Evolutionary conservation across 2,888 invertebrate species (phyloP).

Genomic region (Apotomis capreana): DNA sequence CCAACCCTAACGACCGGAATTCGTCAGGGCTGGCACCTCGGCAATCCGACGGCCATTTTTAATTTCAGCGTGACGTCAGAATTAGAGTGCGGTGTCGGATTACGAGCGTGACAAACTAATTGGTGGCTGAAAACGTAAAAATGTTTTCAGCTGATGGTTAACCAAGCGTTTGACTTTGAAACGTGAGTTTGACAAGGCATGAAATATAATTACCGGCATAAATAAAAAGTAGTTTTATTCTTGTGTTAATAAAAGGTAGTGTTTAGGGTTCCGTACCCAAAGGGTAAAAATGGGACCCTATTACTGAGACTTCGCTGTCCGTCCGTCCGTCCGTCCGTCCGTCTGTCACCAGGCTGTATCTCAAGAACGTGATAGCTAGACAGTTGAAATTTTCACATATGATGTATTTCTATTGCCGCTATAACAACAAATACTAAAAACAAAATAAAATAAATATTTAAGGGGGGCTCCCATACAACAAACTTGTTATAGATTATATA

Average conservation of each 20-base stretch:
- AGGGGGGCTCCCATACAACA: too few species aligned
- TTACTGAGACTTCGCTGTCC: too few species aligned
- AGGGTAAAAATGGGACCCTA: too few species aligned
- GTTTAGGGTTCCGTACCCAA: too few species aligned
- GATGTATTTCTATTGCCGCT: too few species aligned
- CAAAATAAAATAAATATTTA: too few species aligned
- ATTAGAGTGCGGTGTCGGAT: conserved; percentile 11
- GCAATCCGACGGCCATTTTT: conserved; percentile 8
- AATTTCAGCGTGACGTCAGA: conserved; percentile 10
- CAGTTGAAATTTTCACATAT: too few species aligned
- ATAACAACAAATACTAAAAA: too few species aligned
- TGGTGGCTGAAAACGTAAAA: not conserved
- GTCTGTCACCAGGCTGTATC: too few species aligned
- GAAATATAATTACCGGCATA: not conserved
- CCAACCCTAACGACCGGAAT: conserved; percentile 8
- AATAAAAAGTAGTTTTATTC: not conserved
- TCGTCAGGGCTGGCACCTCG: conserved; percentile 5
- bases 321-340: too few species aligned
- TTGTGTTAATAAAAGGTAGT: not conserved
- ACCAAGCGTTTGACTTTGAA: not conserved
- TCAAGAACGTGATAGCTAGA: too few species aligned
- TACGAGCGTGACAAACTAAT: conserved; percentile 8
- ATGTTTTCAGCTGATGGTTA: not conserved
- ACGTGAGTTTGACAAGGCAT: not conserved
- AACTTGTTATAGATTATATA: too few species aligned